These are phyloP conservation scores for Cephalopachus bancanus DNA, from an alignment of 2,797 vertebrate genomes.

Conservation along the genomic window DNA sequence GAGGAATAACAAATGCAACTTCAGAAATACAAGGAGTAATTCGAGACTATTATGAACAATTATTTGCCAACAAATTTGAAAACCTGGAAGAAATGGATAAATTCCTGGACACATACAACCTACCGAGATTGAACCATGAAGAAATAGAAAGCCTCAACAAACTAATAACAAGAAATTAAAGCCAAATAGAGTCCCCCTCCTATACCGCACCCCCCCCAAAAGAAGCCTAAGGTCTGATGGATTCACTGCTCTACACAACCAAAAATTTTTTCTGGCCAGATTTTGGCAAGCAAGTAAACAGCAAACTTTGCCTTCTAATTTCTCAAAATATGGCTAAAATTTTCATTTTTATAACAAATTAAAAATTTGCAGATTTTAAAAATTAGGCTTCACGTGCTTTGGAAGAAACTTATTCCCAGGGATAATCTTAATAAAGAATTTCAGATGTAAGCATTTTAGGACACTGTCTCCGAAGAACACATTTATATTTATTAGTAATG, in stretches of 20 bases:
- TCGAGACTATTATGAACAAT: background rate
- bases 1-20: background rate
- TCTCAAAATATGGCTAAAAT: background rate
- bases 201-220: background rate
- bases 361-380: background rate
- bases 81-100: background rate
- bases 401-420: slow-evolving; percentile 5
- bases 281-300: slow-evolving; percentile 3
- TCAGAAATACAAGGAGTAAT: background rate
- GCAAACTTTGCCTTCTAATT: slow-evolving; percentile 23
- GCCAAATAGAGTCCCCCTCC: background rate
- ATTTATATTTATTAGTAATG: slow-evolving; percentile 21
- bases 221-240: background rate
- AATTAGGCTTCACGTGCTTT: background rate
- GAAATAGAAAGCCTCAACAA: background rate
- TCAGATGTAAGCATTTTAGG: background rate
- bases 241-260: background rate
- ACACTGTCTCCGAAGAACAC: background rate
- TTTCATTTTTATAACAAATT: background rate
- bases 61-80: background rate
- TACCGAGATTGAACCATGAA: background rate
- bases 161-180: background rate
- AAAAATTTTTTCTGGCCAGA: background rate
- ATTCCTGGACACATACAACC: background rate
- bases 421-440: background rate